phyloP scores from a whole-genome alignment of 1,140 invertebrate genomes.

The Elymnias hypermnestra region DNA sequence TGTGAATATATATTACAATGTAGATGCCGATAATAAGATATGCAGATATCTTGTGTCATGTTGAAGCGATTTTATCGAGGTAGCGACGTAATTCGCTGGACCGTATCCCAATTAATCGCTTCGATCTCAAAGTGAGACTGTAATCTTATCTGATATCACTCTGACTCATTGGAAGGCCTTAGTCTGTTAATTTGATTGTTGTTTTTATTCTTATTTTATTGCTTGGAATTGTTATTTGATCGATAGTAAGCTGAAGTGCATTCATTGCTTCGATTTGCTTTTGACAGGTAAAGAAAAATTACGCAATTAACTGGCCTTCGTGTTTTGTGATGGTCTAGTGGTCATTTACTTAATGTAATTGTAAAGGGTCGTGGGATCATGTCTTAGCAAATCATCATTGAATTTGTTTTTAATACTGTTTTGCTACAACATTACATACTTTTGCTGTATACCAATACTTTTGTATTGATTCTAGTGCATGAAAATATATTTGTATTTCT shows the following conservation, averaged over 20 bases:
- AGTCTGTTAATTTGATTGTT: conserved; percentile 9
- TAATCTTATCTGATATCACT: conserved; percentile 35
- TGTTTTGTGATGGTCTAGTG: too few species aligned
- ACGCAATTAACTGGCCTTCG: too few species aligned
- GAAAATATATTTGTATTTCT: too few species aligned
- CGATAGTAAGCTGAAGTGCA: neutral
- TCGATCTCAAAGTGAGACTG: conserved; percentile 4
- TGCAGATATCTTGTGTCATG: conserved; percentile 3
- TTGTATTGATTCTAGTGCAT: too few species aligned
- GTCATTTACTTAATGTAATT: too few species aligned
- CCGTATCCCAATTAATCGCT: conserved; percentile 33
- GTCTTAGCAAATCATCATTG: too few species aligned
- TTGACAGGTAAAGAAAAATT: neutral
- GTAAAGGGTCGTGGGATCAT: too few species aligned
- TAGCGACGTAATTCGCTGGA: conserved; percentile 16
- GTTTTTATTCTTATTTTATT: conserved; percentile 7
- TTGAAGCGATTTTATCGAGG: neutral
- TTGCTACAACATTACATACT: too few species aligned
- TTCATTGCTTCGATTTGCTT: neutral
- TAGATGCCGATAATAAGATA: too few species aligned
- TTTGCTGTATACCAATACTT: too few species aligned
- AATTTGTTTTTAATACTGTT: too few species aligned
- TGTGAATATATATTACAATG: too few species aligned
- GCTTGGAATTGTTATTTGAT: conserved; percentile 6
- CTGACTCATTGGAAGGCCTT: conserved; percentile 13